A percentile compares a stretch with the other conserved stretches of the same genome.
Evolutionary conservation across 2,888 invertebrate species (phyloP).

Genomic region (Resseliella maxima): DNA sequence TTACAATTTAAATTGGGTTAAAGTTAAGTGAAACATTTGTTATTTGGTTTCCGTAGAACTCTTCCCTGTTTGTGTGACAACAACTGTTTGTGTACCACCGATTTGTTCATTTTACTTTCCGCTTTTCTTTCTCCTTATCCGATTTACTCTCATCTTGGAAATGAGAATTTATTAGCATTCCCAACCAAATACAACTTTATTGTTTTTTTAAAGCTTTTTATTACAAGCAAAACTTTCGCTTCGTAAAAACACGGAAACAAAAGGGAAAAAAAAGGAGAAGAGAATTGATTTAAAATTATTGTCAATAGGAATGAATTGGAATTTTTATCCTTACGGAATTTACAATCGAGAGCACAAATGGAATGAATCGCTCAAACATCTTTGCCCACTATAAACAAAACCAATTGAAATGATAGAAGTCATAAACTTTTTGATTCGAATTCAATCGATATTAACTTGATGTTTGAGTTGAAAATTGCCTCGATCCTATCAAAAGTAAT

Average conservation of each 20-base stretch:
- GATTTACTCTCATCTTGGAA: neutral
- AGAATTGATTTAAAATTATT: slow-evolving; percentile 40
- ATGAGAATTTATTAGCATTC: slow-evolving; percentile 50
- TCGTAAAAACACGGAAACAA: too few relatives aligned
- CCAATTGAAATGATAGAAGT: neutral
- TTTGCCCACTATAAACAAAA: neutral
- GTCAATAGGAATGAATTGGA: neutral
- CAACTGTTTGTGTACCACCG: neutral
- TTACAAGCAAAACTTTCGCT: neutral
- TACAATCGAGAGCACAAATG: neutral
- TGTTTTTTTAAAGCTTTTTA: slow-evolving; percentile 27
- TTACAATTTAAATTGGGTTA: slow-evolving; percentile 53
- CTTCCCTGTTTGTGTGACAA: neutral
- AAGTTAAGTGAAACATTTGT: slow-evolving; percentile 48
- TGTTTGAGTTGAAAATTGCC: neutral
- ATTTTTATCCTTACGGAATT: neutral
- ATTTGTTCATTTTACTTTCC: neutral
- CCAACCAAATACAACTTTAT: slow-evolving; percentile 14
- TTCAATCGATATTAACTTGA: neutral
- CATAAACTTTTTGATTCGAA: neutral
- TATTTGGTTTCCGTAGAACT: slow-evolving; percentile 2
- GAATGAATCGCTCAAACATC: too few relatives aligned
- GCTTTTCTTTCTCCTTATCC: neutral
- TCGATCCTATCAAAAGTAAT: neutral
- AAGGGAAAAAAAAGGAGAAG: neutral